Base-by-base conservation (phyloP, 2,888 invertebrate species). In the Cryptocephalus moraei region DNA sequence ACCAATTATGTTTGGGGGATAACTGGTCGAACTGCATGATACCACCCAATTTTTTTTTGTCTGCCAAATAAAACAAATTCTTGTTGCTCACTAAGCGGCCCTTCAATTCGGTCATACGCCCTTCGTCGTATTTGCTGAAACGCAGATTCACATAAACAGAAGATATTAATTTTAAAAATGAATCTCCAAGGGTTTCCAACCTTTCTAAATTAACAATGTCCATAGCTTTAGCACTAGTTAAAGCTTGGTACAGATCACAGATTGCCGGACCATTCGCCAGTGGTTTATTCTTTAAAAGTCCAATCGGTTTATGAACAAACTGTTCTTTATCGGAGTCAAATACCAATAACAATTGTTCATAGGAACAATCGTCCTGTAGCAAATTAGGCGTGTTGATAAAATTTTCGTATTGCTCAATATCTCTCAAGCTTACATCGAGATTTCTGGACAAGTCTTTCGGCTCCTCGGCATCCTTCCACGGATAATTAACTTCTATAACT, bases 181-280 rank as follows among this genome's bases (percentile, higher is more conserved):
- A 85, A 67, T 95, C 94, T 0, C 94, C 95, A 4, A 95, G 75
- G 0, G 90, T 90, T 69, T 94, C 93, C 10, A 85, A 72, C 1
- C 91, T 73, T 64, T 95, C 94, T 57, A 90, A 68, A 63, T 89
- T 79, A 53, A 91, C 81, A 6, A 78, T 76, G 61, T 94, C 93
- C 51, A 81, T 75, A 0, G 86, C 80, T 49, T 79, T 78, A 33
- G 82, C 80, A 1, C 84, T 75, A 0, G 90, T 90, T 1, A 92
- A 63, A 0, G 89, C 85, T 63, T 79, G 67, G 34, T 75, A 61
- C 1, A 77, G 56, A 45, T 74, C 74, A 0, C 70, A 64, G 8
- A 76, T 61, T 50, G 78, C 74, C 0, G 79, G 78, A 0, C 77
- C 77, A n/a, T 49, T 39, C 6, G 22, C 22, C 6, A 22, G 22